Conservation (phyloP, 2,888 invertebrate genomes). For the Spisula subtruncata region DNA sequence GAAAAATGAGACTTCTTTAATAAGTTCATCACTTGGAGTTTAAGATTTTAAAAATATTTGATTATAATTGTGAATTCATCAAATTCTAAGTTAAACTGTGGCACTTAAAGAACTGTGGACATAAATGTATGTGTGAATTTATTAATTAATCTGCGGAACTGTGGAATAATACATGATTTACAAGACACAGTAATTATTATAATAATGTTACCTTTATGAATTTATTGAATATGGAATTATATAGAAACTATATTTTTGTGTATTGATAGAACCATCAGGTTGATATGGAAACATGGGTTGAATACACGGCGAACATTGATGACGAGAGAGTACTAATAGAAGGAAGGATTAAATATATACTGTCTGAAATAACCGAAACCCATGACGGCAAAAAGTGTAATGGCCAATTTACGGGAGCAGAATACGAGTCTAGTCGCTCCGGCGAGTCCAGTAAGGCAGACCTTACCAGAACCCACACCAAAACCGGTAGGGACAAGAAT, state of each 20-base stretch:
- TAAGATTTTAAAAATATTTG: too few species aligned
- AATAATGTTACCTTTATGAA: neutral
- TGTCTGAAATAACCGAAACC: neutral
- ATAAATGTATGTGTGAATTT: neutral
- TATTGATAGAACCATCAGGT: neutral
- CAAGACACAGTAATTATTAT: neutral
- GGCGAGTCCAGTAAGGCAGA: neutral
- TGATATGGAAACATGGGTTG: conserved; percentile 15
- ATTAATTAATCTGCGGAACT: neutral
- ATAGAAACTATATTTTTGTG: neutral
- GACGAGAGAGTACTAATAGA: neutral
- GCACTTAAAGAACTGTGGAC: too few species aligned
- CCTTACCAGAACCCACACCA: neutral
- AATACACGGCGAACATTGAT: neutral
- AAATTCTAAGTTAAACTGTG: too few species aligned
- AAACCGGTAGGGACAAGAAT: neutral
- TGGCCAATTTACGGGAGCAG: neutral
- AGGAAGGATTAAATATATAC: neutral
- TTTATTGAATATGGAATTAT: neutral
- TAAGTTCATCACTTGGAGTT: too few species aligned
- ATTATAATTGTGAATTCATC: too few species aligned
- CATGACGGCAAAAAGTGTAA: neutral
- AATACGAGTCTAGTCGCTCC: neutral
- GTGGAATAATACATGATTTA: neutral
- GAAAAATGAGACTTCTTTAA: neutral